These are phyloP conservation scores for Poecilia gillii DNA, from an alignment of 2,797 vertebrate genomes.

Conservation along the genomic window DNA sequence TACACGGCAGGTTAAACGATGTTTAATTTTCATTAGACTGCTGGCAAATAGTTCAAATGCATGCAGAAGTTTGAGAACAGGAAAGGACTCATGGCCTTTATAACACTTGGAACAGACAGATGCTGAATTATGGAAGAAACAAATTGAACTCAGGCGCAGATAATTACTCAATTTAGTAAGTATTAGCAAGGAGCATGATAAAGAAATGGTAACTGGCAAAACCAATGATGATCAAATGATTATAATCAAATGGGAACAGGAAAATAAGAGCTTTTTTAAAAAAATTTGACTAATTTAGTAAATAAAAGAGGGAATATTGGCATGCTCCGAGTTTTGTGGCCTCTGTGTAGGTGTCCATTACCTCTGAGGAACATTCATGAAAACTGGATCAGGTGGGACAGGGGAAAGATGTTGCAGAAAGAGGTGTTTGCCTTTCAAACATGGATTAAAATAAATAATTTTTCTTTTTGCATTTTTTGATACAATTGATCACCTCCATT, in stretches of 20 bases:
- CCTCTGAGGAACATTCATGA: background rate
- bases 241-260: conserved; percentile 58
- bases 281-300: background rate
- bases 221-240: background rate
- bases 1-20: background rate
- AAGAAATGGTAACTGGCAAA: conserved; percentile 8
- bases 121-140: conserved; percentile 36
- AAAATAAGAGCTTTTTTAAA: conserved; percentile 30
- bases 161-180: conserved; percentile 70
- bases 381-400: background rate
- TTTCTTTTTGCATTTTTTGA: background rate
- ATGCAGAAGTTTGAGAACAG: background rate
- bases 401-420: background rate
- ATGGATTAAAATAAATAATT: background rate
- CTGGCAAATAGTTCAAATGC: background rate
- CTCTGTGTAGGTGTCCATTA: background rate
- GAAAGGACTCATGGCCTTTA: conserved; percentile 17
- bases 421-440: background rate
- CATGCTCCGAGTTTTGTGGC: background rate
- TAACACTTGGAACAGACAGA: conserved; percentile 39
- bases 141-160: conserved; percentile 75
- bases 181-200: conserved; percentile 31
- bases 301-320: background rate
- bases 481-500: background rate
- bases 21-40: background rate